Percentiles rank a stretch among this genome's conserved stretches.
These are phyloP conservation scores for Amphiura filiformis DNA, from an alignment of 35 echinoderm and acorn worm genomes.

Conservation along the genomic window DNA sequence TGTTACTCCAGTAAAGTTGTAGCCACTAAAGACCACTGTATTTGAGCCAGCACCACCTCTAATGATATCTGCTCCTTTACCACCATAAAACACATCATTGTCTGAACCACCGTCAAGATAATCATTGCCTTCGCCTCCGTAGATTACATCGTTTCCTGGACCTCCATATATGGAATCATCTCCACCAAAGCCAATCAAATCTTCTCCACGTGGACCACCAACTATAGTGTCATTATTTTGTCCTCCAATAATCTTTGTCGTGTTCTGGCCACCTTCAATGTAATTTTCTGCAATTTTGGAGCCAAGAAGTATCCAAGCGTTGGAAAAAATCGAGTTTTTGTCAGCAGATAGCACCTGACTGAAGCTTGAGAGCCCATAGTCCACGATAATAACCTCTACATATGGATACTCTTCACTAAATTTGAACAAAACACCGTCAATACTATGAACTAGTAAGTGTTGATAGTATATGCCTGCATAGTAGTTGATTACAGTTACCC, in stretches of 20 bases:
- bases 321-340: conserved; percentile 18
- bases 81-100: conserved; percentile 29
- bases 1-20: conserved; percentile 8
- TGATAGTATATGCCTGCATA: conserved; percentile 15
- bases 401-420: too few species aligned
- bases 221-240: conserved; percentile 37
- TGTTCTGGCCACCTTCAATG: conserved; percentile 28
- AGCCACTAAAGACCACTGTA: conserved; percentile 26
- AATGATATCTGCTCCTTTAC: conserved; percentile 14
- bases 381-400: conserved; percentile 34
- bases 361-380: conserved; percentile 4
- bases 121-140: conserved; percentile 22
- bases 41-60: conserved; percentile 21
- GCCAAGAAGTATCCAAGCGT: conserved; percentile 20
- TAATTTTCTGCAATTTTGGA: conserved; percentile 24
- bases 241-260: conserved; percentile 39
- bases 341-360: conserved; percentile 31
- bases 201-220: conserved; percentile 35
- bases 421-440: too few species aligned
- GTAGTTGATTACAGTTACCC: conserved; percentile 35
- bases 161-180: conserved; percentile 37
- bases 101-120: conserved; percentile 10
- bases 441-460: too few species aligned
- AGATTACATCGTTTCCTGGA: conserved; percentile 19
- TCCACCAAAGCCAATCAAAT: conserved; percentile 32